Base-by-base conservation (phyloP, 2,113 vertebrate genomes). In the Chrysemys picta region DNA sequence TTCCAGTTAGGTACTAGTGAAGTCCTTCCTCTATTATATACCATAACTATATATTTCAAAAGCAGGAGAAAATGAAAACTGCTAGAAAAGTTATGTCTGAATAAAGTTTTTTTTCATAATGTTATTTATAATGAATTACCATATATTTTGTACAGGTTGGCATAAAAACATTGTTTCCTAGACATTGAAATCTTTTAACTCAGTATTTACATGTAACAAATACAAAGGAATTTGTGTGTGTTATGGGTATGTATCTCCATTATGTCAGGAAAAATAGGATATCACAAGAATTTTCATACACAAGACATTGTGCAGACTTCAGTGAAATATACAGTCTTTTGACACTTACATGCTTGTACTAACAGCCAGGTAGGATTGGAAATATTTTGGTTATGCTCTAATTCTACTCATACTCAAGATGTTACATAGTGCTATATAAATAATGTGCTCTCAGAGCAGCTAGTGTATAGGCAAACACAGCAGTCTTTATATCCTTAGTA, bases 141-240 rank as follows among this genome's bases (percentile, higher is more conserved):
- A 75, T 84, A 35, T 56, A 35, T 62, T 85, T 90, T 3, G 22
- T 88, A 59, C 1, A 13, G 10, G 56, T 96, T 75, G 4, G 6
- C 80, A 79, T 90, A 42, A 91, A 35, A 84, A 83, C 45, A 54
- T 86, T 50, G 49, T 85, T 81, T 94, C 69, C 94, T 49, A 91
- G 42, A 56, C 62, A 8, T 4, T 89, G 65, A 76, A 85, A 38
- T 65, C 9, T 90, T 94, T 90, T 57, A 27, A 79, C 65, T 78
- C 89, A 93, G 79, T 94, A 29, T 54, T 49, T 59, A 9, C 42
- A 31, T 84, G n/a, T 89, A 53, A 88, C 45, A 95, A 9, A 5
- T 14, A 88, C 53, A 8, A 82, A 79, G 75, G 86, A 94, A 80
- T 47, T 62, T 89, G 8, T 0, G 0, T 53, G 25, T 85, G 47